phyloP scores from a whole-genome alignment of 1,140 invertebrate genomes.

The Berghia stephanieae region DNA sequence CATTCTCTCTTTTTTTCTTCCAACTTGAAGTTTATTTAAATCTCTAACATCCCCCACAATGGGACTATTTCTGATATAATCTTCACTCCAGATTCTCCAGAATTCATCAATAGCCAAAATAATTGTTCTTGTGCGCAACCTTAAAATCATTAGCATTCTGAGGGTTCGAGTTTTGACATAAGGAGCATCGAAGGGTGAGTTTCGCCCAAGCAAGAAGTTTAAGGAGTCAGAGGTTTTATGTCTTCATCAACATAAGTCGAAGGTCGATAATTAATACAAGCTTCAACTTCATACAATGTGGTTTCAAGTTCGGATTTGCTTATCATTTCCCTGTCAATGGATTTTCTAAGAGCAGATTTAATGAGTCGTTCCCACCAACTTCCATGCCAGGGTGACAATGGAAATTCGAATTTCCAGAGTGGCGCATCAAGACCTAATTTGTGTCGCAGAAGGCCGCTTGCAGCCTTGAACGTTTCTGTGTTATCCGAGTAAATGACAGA shows the following conservation, averaged over 20 bases:
- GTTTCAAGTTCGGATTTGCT: neutral
- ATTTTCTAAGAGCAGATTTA: neutral
- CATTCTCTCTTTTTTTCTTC: neutral
- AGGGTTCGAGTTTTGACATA: neutral
- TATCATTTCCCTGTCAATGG: neutral
- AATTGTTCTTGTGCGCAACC: neutral
- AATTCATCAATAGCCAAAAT: neutral
- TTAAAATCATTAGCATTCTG: neutral
- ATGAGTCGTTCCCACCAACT: slow-evolving; percentile 21
- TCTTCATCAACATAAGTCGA: neutral
- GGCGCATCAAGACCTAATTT: neutral
- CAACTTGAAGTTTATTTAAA: neutral
- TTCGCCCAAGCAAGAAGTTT: neutral
- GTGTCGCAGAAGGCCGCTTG: neutral
- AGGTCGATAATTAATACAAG: neutral
- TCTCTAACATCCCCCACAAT: neutral
- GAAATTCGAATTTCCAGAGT: neutral
- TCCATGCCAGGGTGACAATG: neutral
- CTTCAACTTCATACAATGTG: neutral
- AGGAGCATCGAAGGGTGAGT: neutral
- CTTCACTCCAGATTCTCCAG: slow-evolving; percentile 3
- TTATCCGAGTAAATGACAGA: neutral
- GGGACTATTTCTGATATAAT: neutral
- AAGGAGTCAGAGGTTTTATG: slow-evolving; percentile 12
- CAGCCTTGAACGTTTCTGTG: neutral